Base-by-base conservation (phyloP, 2,888 invertebrate genomes). In the Adelognathus sp. region DNA sequence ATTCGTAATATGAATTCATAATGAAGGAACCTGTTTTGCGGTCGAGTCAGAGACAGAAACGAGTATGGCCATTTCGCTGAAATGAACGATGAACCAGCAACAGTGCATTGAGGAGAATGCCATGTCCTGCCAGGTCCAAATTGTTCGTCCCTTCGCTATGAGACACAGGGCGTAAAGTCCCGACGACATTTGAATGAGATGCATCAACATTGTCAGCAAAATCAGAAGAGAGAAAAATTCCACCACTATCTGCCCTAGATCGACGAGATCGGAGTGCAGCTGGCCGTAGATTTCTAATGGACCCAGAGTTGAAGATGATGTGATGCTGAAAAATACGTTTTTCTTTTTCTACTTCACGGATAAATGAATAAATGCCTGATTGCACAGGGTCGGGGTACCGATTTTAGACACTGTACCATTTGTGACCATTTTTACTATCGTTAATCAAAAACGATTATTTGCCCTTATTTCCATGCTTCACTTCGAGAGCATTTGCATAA, bases 191-290 rank as follows among this genome's bases (percentile, higher is more conserved):
- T 76, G 76, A 11, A 60, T 36, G 4, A 76, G 21, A 11, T 80
- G 76, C 33, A 76, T 54, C 11, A 81, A 52, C 1, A 81, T 6
- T 3, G 74, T 7, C 9, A 82, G 44, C 52, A 76, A 39, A n/a
- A 82, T 44, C 16, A 74, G 61, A 6, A 80, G 52, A 24, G 81
- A 61, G 9, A 81, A 76, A 24, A 76, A 80, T 1, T 81, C 44
- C 0, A 69, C 72, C 4, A 78, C 56, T 50, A 63, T 69, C 36
- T 36, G 54, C 16, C 76, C 70, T 11, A 80, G 24, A 5, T 73
- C 39, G 1, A 77, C 67, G 9, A 82, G 79, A 50, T 82, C 79
- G 1, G 76, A 61, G 21, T 81, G 77, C 9, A 81, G 36, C 41
- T 77, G 75, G 11, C 73, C 75, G 56, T 63, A 77, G 6, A 61